These are phyloP conservation scores for Hypercompe scribonia DNA, from an alignment of 2,888 invertebrate genomes.

Conservation along the genomic window DNA sequence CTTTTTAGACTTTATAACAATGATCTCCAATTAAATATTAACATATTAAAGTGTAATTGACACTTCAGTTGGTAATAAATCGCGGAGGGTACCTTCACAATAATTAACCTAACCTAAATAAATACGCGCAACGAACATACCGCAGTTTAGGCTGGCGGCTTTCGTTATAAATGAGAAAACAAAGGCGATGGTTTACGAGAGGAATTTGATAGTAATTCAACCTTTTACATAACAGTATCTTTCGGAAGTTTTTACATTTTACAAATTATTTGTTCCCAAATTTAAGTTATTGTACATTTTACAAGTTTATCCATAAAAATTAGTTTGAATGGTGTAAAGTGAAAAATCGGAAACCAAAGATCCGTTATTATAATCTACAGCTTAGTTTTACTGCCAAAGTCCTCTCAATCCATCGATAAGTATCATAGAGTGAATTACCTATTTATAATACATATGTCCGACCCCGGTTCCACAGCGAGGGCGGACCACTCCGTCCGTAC, in stretches of 20 bases:
- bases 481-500: slow-evolving; percentile 49
- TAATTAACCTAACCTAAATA: slow-evolving; percentile 56
- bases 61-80: slow-evolving; percentile 45
- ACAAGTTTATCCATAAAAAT: slow-evolving; percentile 31
- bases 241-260: neutral
- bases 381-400: slow-evolving; percentile 35
- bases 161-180: slow-evolving; percentile 49
- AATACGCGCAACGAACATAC: slow-evolving; percentile 49
- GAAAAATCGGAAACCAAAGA: neutral
- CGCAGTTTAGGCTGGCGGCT: slow-evolving; percentile 40
- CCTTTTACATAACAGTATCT: slow-evolving; percentile 16
- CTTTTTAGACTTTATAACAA: slow-evolving; percentile 18
- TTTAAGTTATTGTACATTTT: neutral
- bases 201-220: slow-evolving; percentile 36
- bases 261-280: neutral
- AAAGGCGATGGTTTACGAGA: slow-evolving; percentile 31
- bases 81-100: slow-evolving; percentile 56
- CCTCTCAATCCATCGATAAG: slow-evolving; percentile 40
- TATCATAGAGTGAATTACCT: slow-evolving; percentile 51
- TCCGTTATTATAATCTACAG: slow-evolving; percentile 15
- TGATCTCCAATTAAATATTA: slow-evolving; percentile 37
- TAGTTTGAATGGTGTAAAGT: slow-evolving; percentile 9
- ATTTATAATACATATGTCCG: slow-evolving; percentile 52
- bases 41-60: slow-evolving; percentile 45
- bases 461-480: slow-evolving; percentile 26